Base-by-base conservation (phyloP, 2,888 invertebrate genomes). In the Drosophila pseudotalamancana region DNA sequence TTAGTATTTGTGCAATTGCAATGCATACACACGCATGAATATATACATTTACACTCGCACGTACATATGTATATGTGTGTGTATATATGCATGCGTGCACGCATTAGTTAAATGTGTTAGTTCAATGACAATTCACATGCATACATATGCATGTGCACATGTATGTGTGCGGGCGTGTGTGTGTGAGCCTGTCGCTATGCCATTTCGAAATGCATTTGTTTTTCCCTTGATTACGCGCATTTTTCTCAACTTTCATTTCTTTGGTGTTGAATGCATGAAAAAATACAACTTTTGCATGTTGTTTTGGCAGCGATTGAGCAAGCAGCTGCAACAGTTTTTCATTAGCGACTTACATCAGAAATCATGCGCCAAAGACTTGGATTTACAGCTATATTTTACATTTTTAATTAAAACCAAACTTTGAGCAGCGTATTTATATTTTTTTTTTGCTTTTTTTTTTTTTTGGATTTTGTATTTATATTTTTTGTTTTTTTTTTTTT, bases 251-350 rank as follows among this genome's bases (percentile, higher is more conserved):
- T 4, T 32, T n/a, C 1, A 6, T 32, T 14, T 3, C 12, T 32
- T 32, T 6, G 2, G 1, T n/a, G n/a, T n/a, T n/a, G 12, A 29
- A 14, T 45, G 9, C 14, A 31, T 3, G 1, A 14, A 14, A 23
- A 8, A 37, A 37, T n/a, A 9, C 14, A 34, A 2, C 0, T 14
- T 6, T 16, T 14, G 43, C 19, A 14, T 23, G 4, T 53, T 29
- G 29, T 19, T 53, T 23, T 21, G 4, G 21, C 21, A 16, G 37
- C 59, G 18, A 12, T 42, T 67, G 45, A 78, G 59, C 14, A 66
- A 61, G 54, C 72, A 72, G 31, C 51, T 65, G 79, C 66, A 82
- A 42, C 48, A 18, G 66, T 23, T 40, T 37, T n/a, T n/a, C 6
- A 39, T 45, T n/a, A 23, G 19, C 34, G 31, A n/a, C 43, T 8